phyloP scores from a whole-genome alignment of 2,113 vertebrate species.

The Tragulus kanchil region DNA sequence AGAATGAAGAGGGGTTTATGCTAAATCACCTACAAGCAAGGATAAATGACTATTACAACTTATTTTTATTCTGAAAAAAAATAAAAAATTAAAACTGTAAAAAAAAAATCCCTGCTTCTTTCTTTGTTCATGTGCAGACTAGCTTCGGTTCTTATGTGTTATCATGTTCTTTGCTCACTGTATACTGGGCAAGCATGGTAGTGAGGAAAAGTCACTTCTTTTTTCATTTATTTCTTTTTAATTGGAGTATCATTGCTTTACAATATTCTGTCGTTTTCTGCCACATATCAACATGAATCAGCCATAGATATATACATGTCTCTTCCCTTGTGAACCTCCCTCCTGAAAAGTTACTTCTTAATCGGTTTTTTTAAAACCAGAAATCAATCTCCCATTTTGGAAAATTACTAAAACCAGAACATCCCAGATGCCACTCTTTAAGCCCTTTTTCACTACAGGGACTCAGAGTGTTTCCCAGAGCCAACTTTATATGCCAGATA shows the following conservation, averaged over 20 bases:
- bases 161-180: background rate
- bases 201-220: background rate
- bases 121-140: background rate
- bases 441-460: background rate
- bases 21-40: background rate
- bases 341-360: background rate
- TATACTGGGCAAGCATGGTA: background rate
- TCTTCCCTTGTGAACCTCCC: background rate
- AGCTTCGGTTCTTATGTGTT: background rate
- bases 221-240: background rate
- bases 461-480: background rate
- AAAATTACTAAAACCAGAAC: slow-evolving; percentile 2
- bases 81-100: slow-evolving; percentile 28
- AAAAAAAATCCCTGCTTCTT: background rate
- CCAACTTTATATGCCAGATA: background rate
- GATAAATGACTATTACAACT: background rate
- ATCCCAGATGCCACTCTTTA: background rate
- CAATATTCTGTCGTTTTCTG: background rate
- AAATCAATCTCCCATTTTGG: background rate
- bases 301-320: background rate
- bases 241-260: background rate
- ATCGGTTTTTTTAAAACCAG: background rate
- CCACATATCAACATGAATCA: background rate
- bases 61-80: slow-evolving; percentile 8
- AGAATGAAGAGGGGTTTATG: background rate